phyloP scores from a whole-genome alignment of 2,888 invertebrate genomes.

The Vesta saturnalis region DNA sequence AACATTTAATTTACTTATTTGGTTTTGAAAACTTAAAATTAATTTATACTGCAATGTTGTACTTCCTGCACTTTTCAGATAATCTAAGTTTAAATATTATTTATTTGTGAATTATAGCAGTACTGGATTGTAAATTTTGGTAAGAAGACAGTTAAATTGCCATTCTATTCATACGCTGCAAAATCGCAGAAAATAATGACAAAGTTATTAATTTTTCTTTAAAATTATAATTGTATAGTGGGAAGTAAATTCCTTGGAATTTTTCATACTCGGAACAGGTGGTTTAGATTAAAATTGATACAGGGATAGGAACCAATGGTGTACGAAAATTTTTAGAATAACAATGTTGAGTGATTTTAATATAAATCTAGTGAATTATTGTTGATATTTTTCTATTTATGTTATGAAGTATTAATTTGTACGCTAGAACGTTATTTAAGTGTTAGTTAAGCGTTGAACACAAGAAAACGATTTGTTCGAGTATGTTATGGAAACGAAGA shows the following conservation, averaged over 20 bases:
- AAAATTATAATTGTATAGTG: slow-evolving; percentile 2
- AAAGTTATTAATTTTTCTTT: neutral
- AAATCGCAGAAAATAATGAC: no score
- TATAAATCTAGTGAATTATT: neutral
- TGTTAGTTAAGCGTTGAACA: neutral
- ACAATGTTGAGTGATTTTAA: neutral
- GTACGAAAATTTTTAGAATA: neutral
- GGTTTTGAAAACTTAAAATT: no score
- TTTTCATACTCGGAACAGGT: neutral
- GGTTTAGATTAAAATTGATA: slow-evolving; percentile 5
- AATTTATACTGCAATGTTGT: no score
- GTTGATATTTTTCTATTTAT: neutral
- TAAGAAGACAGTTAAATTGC: no score
- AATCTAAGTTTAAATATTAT: no score
- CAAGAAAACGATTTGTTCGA: neutral
- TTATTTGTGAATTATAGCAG: no score
- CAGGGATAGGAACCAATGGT: neutral
- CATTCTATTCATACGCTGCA: no score
- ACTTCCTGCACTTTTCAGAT: no score
- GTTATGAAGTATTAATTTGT: neutral
- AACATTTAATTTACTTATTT: no score
- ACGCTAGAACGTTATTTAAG: neutral
- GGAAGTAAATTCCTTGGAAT: neutral
- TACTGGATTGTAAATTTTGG: no score
- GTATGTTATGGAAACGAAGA: neutral